A percentile compares a stretch with the other conserved stretches of the same genome.
Conservation (phyloP, 1,140 invertebrate species). For the Leptestheria dahalacensis region DNA sequence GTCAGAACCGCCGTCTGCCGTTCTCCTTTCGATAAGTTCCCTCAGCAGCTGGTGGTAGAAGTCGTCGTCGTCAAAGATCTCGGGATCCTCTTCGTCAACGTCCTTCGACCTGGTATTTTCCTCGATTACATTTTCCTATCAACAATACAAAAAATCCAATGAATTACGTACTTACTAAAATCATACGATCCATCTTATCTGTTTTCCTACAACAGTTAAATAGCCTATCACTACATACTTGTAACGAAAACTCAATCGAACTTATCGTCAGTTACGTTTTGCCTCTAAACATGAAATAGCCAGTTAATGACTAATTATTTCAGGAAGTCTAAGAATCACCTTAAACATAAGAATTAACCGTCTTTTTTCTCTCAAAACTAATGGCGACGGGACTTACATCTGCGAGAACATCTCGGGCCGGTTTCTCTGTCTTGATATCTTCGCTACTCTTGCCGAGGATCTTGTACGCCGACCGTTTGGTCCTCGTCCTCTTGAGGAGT, state of each 20-base stretch:
- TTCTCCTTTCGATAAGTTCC: slow-evolving; percentile 83
- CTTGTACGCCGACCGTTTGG: slow-evolving; percentile 55
- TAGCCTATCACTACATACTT: too few relatives aligned
- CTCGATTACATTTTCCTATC: slow-evolving; percentile 19
- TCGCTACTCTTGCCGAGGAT: slow-evolving; percentile 42
- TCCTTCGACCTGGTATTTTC: slow-evolving; percentile 11
- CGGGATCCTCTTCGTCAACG: slow-evolving; percentile 48
- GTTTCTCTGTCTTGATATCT: slow-evolving; percentile 20
- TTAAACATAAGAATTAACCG: too few relatives aligned
- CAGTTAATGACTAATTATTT: too few relatives aligned
- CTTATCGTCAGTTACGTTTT: too few relatives aligned
- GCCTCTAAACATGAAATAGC: too few relatives aligned
- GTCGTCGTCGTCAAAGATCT: slow-evolving; percentile 93
- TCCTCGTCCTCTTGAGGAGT: slow-evolving; percentile 61
- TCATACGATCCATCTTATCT: too few relatives aligned
- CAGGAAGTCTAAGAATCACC: too few relatives aligned
- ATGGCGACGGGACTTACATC: not conserved
- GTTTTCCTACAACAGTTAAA: too few relatives aligned
- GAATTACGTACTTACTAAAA: not conserved
- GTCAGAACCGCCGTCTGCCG: slow-evolving; percentile 59
- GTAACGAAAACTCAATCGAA: too few relatives aligned
- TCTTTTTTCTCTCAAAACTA: too few relatives aligned
- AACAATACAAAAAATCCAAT: not conserved
- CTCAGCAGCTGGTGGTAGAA: slow-evolving; percentile 87
- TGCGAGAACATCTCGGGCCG: slow-evolving; percentile 15